A percentile compares a stretch with the other conserved stretches of the same genome.
Conservation (phyloP, 1,140 invertebrate genomes). For the Eriosoma lanigerum region DNA sequence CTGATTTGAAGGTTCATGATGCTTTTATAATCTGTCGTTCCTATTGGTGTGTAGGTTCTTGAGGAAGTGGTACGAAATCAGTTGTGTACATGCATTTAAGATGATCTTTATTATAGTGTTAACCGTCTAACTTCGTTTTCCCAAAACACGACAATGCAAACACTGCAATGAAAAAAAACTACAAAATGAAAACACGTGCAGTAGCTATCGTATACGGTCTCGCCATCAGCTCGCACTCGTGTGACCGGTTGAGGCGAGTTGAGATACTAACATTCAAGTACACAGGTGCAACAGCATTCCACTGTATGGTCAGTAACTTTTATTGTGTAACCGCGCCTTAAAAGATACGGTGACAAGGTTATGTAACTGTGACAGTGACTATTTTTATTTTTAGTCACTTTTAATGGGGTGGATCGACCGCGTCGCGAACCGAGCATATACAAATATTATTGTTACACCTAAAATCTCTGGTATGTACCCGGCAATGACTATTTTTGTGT, state of each 20-base stretch:
- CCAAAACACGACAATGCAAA: neutral
- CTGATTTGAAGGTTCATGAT: constrained; percentile 1
- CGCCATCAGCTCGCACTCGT: neutral
- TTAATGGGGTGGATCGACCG: too few relatives aligned
- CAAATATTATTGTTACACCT: too few relatives aligned
- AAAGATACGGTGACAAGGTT: too few relatives aligned
- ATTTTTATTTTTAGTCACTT: too few relatives aligned
- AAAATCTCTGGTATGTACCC: too few relatives aligned
- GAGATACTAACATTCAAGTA: constrained; percentile 6
- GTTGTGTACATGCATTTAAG: neutral
- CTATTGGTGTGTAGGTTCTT: constrained; percentile 5
- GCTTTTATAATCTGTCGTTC: neutral
- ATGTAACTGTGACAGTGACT: too few relatives aligned
- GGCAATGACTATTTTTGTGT: too few relatives aligned
- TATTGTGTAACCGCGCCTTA: neutral
- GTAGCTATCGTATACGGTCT: neutral
- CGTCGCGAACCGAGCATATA: too few relatives aligned
- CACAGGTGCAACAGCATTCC: neutral
- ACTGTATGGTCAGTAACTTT: neutral
- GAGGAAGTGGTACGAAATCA: neutral
- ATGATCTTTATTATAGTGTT: neutral
- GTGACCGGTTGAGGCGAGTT: neutral
- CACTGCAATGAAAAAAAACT: too few relatives aligned
- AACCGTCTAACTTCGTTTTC: neutral
- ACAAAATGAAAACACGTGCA: too few relatives aligned